Evolutionary conservation across 2,888 invertebrate genomes (phyloP).

Genomic region (Callyntrura guangdongensis): DNA sequence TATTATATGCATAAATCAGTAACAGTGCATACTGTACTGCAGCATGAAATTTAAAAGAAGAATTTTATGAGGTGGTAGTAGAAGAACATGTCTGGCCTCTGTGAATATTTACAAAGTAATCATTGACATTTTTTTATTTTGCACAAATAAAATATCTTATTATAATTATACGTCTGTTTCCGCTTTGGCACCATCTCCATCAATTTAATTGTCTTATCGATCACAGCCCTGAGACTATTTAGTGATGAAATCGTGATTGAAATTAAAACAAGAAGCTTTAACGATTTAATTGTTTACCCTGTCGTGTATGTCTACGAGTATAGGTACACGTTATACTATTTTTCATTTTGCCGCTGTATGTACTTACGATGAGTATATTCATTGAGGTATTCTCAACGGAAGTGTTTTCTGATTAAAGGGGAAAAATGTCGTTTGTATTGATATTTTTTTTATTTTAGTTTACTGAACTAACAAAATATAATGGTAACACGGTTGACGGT

Average conservation of each 20-base stretch:
- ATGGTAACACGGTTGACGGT: too few species aligned
- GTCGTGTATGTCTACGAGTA: too few species aligned
- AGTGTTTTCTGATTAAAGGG: constrained; percentile 7
- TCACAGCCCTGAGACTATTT: not conserved
- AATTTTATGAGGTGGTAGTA: constrained; percentile 25
- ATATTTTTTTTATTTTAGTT: too few species aligned
- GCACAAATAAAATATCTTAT: not conserved
- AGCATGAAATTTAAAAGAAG: constrained; percentile 61
- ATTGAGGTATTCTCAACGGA: constrained; percentile 14
- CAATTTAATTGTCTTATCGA: constrained; percentile 31
- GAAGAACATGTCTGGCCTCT: not conserved
- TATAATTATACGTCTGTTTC: constrained; percentile 35
- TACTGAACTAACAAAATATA: too few species aligned
- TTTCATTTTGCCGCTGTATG: not conserved
- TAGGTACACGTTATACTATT: too few species aligned
- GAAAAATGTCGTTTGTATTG: not conserved
- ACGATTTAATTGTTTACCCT: constrained; percentile 31
- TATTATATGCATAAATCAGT: not conserved
- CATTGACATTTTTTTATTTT: constrained; percentile 27
- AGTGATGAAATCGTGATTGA: constrained; percentile 49
- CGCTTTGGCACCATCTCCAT: constrained; percentile 15
- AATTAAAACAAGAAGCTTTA: not conserved
- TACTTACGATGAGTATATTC: not conserved
- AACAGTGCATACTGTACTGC: not conserved
- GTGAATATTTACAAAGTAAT: not conserved